Conservation (phyloP, 2,888 invertebrate genomes). For the Folsomia candida region DNA sequence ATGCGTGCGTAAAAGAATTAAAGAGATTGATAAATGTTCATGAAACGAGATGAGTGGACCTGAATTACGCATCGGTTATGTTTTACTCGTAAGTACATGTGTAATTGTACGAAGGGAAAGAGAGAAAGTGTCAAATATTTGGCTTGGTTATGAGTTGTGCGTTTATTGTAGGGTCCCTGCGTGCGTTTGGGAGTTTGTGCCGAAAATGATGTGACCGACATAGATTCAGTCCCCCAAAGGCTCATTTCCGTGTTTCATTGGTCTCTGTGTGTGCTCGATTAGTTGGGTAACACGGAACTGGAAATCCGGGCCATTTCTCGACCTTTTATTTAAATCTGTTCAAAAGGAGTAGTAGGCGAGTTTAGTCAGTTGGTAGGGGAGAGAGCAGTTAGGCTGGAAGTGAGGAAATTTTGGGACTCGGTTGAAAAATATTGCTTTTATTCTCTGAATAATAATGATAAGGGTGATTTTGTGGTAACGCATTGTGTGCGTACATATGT, state of each 20-base stretch:
- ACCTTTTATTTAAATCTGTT: neutral
- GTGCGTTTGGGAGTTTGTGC: neutral
- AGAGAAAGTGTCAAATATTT: neutral
- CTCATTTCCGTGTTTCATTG: slow-evolving; percentile 1
- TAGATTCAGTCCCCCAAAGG: neutral
- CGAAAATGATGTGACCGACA: neutral
- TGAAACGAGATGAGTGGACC: no score
- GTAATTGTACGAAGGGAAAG: no score
- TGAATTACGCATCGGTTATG: neutral
- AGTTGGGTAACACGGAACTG: slow-evolving; percentile 1
- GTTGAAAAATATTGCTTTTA: no score
- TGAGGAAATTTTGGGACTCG: neutral
- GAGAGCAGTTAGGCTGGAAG: no score
- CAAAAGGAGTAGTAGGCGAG: neutral
- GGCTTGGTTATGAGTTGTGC: neutral
- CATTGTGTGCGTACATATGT: no score
- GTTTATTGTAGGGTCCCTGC: neutral
- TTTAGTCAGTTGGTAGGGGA: no score
- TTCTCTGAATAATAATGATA: no score
- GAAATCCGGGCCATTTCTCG: slow-evolving; percentile 5
- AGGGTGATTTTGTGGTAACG: no score
- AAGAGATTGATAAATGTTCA: no score
- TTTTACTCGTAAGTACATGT: no score
- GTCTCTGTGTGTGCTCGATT: neutral
- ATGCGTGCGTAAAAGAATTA: no score